Base-by-base conservation (phyloP, 2,888 invertebrate species). In the Malacosoma neustria region DNA sequence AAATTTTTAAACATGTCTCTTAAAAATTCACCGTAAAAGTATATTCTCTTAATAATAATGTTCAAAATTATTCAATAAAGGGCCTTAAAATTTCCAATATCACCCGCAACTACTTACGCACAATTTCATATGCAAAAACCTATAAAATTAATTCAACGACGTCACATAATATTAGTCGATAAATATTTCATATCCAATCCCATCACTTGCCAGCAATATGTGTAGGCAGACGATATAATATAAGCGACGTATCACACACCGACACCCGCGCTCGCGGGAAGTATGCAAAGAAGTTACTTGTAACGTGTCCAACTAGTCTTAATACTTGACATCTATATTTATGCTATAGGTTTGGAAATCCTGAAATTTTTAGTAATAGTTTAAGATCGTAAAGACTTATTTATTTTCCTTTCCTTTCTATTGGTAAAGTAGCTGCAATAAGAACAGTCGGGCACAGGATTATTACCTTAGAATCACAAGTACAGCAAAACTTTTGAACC, bases 221-320 rank as follows among this genome's bases (percentile, higher is more conserved):
- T 69, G 72, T 74, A 81, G 70, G 77, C 73, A 75, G 65, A 75
- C 77, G 72, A 77, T 80, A 76, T 72, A 69, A 72, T 74, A 77
- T 75, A 76, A 71, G 80, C 75, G 82, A 79, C 81, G 79, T 82
- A 84, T 84, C 84, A 72, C 73, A 65, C 75, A 75, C 84, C 76
- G 75, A 81, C 84, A 82, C 81, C 76, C 74, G 61, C 54, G 58
- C 68, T 71, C 73, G 63, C 66, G 76, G 74, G 81, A 85, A 85
- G 81, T 85, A 84, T 82, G 84, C 81, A 85, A 85, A 85, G 84
- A 84, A 85, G 77, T 82, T 77, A 69, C 61, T 48, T 60, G 53
- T 63, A 70, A 60, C 36, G 37, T 60, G 59, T 54, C 64, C 56
- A 53, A 60, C 51, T 51, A 49, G 54, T 71, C 72, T 82, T 84